phyloP scores from a whole-genome alignment of 1,140 invertebrate species.

The Drosophila tropicalis region DNA sequence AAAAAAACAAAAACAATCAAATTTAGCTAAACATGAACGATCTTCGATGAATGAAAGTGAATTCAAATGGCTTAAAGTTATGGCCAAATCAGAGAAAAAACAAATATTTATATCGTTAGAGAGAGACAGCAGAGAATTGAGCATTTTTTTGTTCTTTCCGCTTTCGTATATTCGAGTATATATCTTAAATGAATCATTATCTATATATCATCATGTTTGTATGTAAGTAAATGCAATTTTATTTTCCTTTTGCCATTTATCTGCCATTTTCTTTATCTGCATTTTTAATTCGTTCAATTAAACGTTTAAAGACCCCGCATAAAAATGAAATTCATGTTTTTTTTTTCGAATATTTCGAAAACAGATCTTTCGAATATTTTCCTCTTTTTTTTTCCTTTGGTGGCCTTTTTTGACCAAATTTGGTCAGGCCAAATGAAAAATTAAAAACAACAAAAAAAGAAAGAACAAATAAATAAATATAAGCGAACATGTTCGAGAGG shows the following conservation, averaged over 20 bases:
- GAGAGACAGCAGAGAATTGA: too few relatives aligned
- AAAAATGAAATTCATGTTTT: constrained; percentile 23
- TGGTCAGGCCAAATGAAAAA: constrained; percentile 53
- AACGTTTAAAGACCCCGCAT: constrained; percentile 12
- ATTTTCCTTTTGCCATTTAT: neutral
- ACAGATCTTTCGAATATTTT: neutral
- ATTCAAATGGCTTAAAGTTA: too few relatives aligned
- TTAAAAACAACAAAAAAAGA: constrained; percentile 47
- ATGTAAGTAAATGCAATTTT: constrained; percentile 2
- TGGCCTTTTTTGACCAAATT: constrained; percentile 72
- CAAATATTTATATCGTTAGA: too few relatives aligned
- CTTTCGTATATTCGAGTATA: too few relatives aligned
- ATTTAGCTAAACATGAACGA: too few relatives aligned
- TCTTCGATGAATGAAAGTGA: too few relatives aligned
- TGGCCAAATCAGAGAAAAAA: too few relatives aligned
- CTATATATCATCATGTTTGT: neutral
- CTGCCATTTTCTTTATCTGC: constrained; percentile 5
- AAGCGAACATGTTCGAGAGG: constrained; percentile 46
- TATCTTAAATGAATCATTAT: constrained; percentile 2
- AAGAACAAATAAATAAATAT: constrained; percentile 23
- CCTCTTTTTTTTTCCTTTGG: constrained; percentile 52
- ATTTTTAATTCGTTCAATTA: constrained; percentile 7
- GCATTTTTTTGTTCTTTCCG: too few relatives aligned
- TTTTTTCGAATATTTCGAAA: neutral
- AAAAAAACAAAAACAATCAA: neutral